Base-by-base conservation (phyloP, 2,113 vertebrate species). In the Menidia beryllina region DNA sequence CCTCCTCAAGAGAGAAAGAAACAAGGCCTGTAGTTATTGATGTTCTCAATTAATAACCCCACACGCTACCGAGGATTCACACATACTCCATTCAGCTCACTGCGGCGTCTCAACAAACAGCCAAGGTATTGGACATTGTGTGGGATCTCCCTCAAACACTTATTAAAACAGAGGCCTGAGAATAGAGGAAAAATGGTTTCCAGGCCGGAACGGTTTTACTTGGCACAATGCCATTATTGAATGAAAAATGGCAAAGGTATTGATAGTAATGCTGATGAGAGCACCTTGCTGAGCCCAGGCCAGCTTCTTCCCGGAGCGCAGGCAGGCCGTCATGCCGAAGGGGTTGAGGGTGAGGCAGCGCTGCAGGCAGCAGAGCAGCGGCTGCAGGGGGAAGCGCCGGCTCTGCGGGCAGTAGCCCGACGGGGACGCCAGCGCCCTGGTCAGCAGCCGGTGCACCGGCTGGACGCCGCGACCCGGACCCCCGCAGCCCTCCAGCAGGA, bases 221-320 rank as follows among this genome's bases (percentile, higher is more conserved):
- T 41, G 19, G 53, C 5, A 24, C 41, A 45, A 45, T 45, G 17
- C n/a, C 17, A 6, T 19, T 45, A 7, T 19, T 19, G 41, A n/a
- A n/a, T n/a, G n/a, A n/a, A n/a, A n/a, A n/a, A n/a, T n/a, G n/a
- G n/a, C n/a, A n/a, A n/a, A n/a, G n/a, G n/a, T n/a, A n/a, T n/a
- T n/a, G n/a, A n/a, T n/a, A n/a, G n/a, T n/a, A n/a, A n/a, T n/a
- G n/a, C n/a, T n/a, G n/a, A n/a, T n/a, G n/a, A 17, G 19, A 1
- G 19, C 92, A 98, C 97, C 96, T 96, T 97, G 96, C 56, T 96
- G 94, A 11, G 95, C 96, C 98, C 98, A 98, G 0, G 95, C 94
- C 0, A 98, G 93, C 41, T 96, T 98, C 91, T 93, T 98, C 38
- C 97, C 97, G 0, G 95, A 94, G 64, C 83, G 94, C 84, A 98